Percentiles rank a stretch among this genome's conserved stretches.
These are phyloP conservation scores for Delia radicum DNA, from an alignment of 1,140 invertebrate species.

Conservation along the genomic window DNA sequence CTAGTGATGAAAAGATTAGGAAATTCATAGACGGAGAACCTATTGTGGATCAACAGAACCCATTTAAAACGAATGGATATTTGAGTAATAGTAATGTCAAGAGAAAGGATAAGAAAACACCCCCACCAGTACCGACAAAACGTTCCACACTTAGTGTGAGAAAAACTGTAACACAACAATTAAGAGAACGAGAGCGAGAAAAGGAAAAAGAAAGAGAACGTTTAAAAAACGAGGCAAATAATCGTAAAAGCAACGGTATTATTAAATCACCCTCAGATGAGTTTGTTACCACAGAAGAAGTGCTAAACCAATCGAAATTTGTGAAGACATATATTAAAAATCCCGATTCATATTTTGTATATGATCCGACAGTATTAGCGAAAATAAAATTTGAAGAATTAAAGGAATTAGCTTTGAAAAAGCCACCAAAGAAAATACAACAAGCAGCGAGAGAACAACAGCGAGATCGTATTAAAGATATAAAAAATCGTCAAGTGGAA, in stretches of 20 bases:
- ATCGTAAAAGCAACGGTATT: constrained; percentile 30
- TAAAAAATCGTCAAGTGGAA: constrained; percentile 28
- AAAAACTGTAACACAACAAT: constrained; percentile 45
- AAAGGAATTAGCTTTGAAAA: constrained; percentile 33
- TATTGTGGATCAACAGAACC: constrained; percentile 52
- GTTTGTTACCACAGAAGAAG: constrained; percentile 53
- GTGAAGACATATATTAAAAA: constrained; percentile 55
- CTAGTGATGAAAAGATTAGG: constrained; percentile 45
- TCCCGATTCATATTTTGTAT: constrained; percentile 50
- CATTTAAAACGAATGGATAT: constrained; percentile 37
- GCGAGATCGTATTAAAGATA: constrained; percentile 31
- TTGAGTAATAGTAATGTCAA: constrained; percentile 20
- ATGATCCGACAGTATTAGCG: constrained; percentile 50
- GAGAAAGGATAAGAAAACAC: constrained; percentile 37
- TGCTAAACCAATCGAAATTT: constrained; percentile 54
- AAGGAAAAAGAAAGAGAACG: constrained; percentile 35
- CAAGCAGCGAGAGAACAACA: background rate
- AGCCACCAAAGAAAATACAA: constrained; percentile 32
- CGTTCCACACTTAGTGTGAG: constrained; percentile 44
- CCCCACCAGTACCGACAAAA: constrained; percentile 44
- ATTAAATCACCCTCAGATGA: constrained; percentile 36
- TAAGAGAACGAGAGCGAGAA: constrained; percentile 42
- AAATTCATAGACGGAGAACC: constrained; percentile 51
- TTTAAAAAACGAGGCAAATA: constrained; percentile 40
- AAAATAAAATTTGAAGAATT: constrained; percentile 46